Base-by-base conservation (phyloP, 2,113 vertebrate species). In the Oryctolagus cuniculus region DNA sequence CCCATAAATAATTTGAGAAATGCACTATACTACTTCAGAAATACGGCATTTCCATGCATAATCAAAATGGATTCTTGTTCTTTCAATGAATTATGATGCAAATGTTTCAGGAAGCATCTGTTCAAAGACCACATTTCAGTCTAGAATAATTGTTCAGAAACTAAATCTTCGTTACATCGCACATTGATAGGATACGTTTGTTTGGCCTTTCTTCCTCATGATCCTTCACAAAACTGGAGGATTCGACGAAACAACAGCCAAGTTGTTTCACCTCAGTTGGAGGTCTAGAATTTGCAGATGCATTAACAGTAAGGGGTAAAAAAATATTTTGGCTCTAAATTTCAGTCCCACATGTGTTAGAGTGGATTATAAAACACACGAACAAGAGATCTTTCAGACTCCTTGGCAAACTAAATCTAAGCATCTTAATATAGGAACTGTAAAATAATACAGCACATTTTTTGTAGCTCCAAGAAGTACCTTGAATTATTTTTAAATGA, bases 311-410 rank as follows among this genome's bases (percentile, higher is more conserved):
- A 81, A 92, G 25, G 51, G 53, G 58, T 63, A 44, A 94, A 90
- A 96, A 97, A 88, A 88, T 90, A 94, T 78, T 95, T 95, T 95
- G 96, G 83, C 87, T 93, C 61, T 61, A 85, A 95, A 81, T 25
- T 83, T 87, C 66, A 95, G 84, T 78, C 34, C 58, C 88, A 95
- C 12, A 61, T 93, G 87, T 93, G 55, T 95, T 92, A 79, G 78
- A 95, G 85, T 88, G 24, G 34, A 90, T 95, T 93, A 93, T 95
- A 95, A 95, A 97, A 95, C 58, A 87, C 63, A 92, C 13, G 88
- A 96, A 96, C 95, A 97, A 96, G 96, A 90, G 95, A 97, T 95
- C 96, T 95, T 97, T 97, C 90, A 95, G 87, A 80, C 38, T 85
- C 77, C 55, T 91, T 95, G 96, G 93, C 89, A 97, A 97, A 90